A percentile compares a stretch with the other conserved stretches of the same genome.
phyloP scores from a whole-genome alignment of 2,113 vertebrate genomes.

The Pogona vitticeps region DNA sequence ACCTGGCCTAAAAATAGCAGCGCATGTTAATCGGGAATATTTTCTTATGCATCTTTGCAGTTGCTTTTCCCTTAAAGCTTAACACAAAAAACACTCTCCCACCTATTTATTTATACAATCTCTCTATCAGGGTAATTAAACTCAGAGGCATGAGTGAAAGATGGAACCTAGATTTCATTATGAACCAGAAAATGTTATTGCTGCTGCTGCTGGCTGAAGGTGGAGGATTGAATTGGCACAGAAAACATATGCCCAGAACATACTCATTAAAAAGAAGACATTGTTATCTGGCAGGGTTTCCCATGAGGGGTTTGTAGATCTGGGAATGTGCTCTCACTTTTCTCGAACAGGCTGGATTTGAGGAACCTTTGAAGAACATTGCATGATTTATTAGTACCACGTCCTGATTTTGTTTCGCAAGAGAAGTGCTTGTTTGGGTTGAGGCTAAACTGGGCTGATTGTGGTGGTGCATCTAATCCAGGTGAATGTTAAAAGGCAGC shows the following conservation, averaged over 20 bases:
- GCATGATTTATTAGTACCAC: not conserved
- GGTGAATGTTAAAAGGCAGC: too few species aligned
- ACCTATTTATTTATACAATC: not conserved
- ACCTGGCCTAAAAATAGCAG: not conserved
- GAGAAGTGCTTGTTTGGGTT: too few species aligned
- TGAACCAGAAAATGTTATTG: not conserved
- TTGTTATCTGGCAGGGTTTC: not conserved
- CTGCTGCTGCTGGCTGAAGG: constrained; percentile 21
- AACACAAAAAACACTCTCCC: not conserved
- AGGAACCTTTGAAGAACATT: not conserved
- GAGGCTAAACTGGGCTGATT: not conserved
- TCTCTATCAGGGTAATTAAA: fast-evolving
- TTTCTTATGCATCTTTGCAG: not conserved
- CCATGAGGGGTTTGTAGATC: not conserved
- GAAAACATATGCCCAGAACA: not conserved
- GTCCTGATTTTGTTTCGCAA: not conserved
- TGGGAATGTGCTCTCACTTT: not conserved
- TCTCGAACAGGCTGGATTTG: not conserved
- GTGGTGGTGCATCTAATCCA: too few species aligned
- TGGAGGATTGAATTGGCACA: not conserved
- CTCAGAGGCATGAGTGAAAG: not conserved
- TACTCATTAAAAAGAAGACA: not conserved
- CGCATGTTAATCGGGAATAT: not conserved
- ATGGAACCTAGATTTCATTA: constrained; percentile 23
- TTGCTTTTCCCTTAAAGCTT: not conserved